Evolutionary conservation across 2,113 vertebrate genomes (phyloP).

Genomic region (Nycticryphes semicollaris): DNA sequence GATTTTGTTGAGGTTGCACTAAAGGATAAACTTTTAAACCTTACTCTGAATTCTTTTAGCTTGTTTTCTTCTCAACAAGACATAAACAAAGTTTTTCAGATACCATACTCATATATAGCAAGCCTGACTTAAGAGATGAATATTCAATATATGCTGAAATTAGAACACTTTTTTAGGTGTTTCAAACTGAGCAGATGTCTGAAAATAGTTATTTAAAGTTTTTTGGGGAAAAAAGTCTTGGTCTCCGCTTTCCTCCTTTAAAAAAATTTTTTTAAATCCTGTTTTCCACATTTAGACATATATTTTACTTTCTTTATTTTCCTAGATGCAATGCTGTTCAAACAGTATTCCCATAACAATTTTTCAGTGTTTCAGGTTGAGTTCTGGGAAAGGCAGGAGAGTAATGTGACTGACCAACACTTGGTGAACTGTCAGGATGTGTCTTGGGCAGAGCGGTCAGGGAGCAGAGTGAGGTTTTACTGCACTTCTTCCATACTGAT

Average conservation of each 20-base stretch:
- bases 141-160: background rate
- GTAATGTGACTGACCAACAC: background rate
- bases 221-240: fast-evolving
- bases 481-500: background rate
- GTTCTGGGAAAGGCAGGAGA: background rate
- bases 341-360: background rate
- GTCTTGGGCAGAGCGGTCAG: background rate
- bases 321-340: background rate
- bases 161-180: background rate
- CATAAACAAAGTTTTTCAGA: background rate
- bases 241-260: background rate
- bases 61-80: background rate
- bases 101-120: background rate
- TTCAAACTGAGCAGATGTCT: background rate
- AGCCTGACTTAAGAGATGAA: background rate
- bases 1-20: background rate
- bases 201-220: background rate
- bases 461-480: background rate
- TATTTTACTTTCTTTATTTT: background rate
- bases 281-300: background rate
- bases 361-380: background rate
- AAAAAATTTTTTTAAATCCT: too few relatives aligned
- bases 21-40: background rate
- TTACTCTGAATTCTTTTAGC: background rate
- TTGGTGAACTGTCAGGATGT: background rate